Conservation (phyloP, 2,113 vertebrate genomes). For the Miniopterus natalensis region DNA sequence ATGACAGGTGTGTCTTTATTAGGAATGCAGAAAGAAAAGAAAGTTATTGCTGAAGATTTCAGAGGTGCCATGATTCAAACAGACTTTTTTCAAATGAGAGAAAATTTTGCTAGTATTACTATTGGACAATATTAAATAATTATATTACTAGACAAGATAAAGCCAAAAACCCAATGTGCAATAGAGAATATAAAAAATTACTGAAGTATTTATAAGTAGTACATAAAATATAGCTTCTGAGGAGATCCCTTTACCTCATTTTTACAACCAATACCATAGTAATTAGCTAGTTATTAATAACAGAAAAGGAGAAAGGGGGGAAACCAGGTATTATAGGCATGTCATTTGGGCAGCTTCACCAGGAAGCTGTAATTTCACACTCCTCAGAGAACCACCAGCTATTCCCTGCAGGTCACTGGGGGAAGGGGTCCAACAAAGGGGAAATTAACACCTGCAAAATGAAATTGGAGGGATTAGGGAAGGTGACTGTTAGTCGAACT, state of each 20-base stretch:
- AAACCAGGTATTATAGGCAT: no score
- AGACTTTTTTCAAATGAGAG: constrained; percentile 34
- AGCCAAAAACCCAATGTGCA: neutral
- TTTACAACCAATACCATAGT: neutral
- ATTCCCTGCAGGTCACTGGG: no score
- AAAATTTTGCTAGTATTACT: constrained; percentile 45
- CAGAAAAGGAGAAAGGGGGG: no score
- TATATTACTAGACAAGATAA: neutral
- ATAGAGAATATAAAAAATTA: neutral
- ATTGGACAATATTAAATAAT: constrained; percentile 57
- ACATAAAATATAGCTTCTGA: constrained; percentile 32
- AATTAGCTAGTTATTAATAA: no score
- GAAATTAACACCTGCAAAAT: no score
- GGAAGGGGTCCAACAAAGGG: no score
- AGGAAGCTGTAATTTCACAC: no score
- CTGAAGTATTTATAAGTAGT: neutral
- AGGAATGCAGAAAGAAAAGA: neutral
- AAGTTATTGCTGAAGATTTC: constrained; percentile 45
- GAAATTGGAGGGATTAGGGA: no score
- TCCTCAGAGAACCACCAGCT: no score
- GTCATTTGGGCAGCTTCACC: no score
- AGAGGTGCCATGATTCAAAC: constrained; percentile 30
- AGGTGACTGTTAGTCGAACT: no score
- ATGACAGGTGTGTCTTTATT: neutral
- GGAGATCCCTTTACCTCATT: neutral